Conservation (phyloP, 1,140 invertebrate species). For the Brachionus plicatilis region DNA sequence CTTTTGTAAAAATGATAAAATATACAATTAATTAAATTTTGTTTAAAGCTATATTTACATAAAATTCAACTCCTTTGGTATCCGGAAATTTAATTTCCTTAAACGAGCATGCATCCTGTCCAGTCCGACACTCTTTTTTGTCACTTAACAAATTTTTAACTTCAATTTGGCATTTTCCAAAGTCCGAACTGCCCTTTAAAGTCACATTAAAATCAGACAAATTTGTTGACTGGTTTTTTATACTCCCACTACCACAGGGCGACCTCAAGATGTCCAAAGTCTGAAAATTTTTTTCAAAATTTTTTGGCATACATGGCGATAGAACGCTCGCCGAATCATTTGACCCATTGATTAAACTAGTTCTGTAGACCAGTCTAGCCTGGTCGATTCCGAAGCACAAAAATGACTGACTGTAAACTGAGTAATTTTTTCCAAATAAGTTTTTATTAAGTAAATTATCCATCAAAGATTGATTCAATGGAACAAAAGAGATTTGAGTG, state of each 20-base stretch:
- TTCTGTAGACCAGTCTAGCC: neutral
- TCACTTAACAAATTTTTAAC: neutral
- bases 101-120: neutral
- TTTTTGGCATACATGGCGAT: neutral
- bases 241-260: neutral
- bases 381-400: neutral
- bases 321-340: neutral
- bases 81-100: neutral
- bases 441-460: neutral
- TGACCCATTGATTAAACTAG: neutral
- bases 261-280: neutral
- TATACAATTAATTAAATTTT: neutral
- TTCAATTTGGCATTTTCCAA: neutral
- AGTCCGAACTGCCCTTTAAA: neutral
- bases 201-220: neutral
- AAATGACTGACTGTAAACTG: neutral
- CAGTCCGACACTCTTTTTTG: slow-evolving; percentile 1
- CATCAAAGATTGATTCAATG: neutral
- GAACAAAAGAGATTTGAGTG: slow-evolving; percentile 3
- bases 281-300: neutral
- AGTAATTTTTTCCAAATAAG: neutral
- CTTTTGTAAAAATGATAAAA: neutral
- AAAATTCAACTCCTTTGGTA: neutral
- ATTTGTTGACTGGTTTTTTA: neutral
- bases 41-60: neutral